A percentile compares a stretch with the other conserved stretches of the same genome.
Evolutionary conservation across 2,113 vertebrate genomes (phyloP).

Genomic region (Haliaeetus leucogaster): DNA sequence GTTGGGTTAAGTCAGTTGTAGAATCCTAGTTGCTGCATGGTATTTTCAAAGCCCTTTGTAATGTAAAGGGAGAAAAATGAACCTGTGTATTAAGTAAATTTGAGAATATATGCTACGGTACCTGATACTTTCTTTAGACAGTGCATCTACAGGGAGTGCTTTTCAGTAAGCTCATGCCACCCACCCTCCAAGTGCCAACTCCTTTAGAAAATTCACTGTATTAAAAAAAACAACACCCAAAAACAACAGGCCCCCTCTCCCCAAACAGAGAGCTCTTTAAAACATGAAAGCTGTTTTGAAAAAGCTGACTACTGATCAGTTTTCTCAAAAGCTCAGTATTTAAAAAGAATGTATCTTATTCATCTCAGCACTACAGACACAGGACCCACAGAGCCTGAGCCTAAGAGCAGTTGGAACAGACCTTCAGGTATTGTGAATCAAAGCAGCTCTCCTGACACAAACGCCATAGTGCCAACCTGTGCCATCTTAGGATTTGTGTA

Average conservation of each 20-base stretch:
- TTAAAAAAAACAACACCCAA: background rate
- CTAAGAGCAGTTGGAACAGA: background rate
- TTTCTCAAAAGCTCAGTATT: background rate
- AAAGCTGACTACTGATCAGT: background rate
- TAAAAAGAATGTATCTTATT: background rate
- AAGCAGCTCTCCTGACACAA: background rate
- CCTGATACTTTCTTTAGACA: background rate
- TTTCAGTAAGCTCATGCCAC: background rate
- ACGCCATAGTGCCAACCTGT: background rate
- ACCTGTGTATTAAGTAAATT: background rate
- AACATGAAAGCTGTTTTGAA: background rate
- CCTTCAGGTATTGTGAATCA: background rate
- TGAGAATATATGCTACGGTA: background rate
- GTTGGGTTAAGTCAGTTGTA: background rate
- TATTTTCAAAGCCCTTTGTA: background rate
- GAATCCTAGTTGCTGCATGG: background rate
- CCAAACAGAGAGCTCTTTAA: background rate
- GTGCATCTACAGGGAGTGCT: background rate
- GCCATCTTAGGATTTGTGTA: background rate
- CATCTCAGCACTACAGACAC: background rate
- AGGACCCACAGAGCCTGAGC: background rate
- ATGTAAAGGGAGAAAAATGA: background rate
- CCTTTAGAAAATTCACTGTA: background rate
- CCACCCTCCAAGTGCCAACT: background rate
- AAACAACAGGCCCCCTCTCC: rapidly evolving